Conservation (phyloP, 2,888 invertebrate genomes). For the Hesperia comma region DNA sequence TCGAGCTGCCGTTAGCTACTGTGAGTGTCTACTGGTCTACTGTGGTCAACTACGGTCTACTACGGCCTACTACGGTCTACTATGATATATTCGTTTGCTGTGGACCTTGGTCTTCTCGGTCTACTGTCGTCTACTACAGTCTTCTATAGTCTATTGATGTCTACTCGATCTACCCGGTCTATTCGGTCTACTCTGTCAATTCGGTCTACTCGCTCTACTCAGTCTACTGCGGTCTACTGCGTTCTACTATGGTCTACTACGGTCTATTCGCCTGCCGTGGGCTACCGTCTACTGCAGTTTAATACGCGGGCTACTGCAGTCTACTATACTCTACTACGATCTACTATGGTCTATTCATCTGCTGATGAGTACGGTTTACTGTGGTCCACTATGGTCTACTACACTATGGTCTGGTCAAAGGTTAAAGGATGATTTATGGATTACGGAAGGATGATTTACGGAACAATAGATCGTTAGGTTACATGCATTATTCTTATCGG, state of each 20-base stretch:
- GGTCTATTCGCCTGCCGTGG: not conserved
- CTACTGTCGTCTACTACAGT: not conserved
- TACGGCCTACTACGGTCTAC: too few species aligned
- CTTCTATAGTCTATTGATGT: not conserved
- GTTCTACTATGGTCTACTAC: too few species aligned
- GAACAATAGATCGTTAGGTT: too few species aligned
- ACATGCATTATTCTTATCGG: not conserved
- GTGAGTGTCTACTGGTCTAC: slow-evolving; percentile 49
- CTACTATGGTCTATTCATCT: not conserved
- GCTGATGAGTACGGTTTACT: not conserved
- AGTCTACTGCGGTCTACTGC: not conserved
- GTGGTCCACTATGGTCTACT: too few species aligned
- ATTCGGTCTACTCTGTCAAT: slow-evolving; percentile 65
- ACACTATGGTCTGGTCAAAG: too few species aligned
- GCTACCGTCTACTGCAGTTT: too few species aligned
- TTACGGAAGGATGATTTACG: too few species aligned
- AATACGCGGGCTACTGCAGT: too few species aligned
- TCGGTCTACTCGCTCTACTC: too few species aligned
- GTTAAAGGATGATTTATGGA: too few species aligned
- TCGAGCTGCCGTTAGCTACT: slow-evolving; percentile 71
- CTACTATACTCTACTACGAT: not conserved
- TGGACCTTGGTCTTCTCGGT: not conserved
- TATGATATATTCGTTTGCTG: not conserved
- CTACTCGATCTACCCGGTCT: slow-evolving; percentile 65
- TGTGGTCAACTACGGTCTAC: not conserved